A percentile compares a stretch with the other conserved stretches of the same genome.
Evolutionary conservation across 92 coral and sea anemone genomes (phyloP).

Genomic region (Palythoa grandis): DNA sequence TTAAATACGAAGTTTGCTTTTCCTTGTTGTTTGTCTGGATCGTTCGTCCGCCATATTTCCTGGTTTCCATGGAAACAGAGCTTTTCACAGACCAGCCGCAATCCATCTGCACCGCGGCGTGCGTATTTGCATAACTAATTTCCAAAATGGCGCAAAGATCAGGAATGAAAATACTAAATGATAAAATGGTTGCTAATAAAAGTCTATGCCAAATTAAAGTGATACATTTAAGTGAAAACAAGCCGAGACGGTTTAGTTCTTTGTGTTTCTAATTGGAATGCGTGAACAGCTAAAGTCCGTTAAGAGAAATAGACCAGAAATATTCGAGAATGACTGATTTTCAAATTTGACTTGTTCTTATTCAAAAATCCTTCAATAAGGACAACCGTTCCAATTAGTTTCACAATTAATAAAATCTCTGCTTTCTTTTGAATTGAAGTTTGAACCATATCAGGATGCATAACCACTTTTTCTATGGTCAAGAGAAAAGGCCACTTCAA

Average conservation of each 20-base stretch:
- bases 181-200: conserved; percentile 28
- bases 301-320: conserved; percentile 18
- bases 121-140: conserved; percentile 1
- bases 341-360: conserved; percentile 28
- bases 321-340: not conserved
- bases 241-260: conserved; percentile 15
- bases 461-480: conserved; percentile 12
- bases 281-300: not conserved
- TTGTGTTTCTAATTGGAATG: conserved; percentile 37
- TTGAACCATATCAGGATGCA: not conserved
- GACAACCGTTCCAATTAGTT: conserved; percentile 31
- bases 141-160: conserved; percentile 19
- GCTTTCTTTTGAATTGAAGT: conserved; percentile 20
- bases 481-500: not conserved
- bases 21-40: conserved; percentile 6
- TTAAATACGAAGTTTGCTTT: conserved; percentile 5
- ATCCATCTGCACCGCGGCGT: conserved; percentile 17
- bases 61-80: conserved; percentile 24
- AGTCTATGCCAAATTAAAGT: conserved; percentile 11
- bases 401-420: not conserved
- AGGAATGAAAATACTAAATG: conserved; percentile 5
- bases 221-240: conserved; percentile 17
- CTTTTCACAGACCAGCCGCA: conserved; percentile 25
- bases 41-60: conserved; percentile 22
- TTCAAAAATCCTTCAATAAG: conserved; percentile 10